Percentiles rank a stretch among this genome's conserved stretches.
Conservation (phyloP, 2,888 invertebrate genomes). For the Desoria tigrina region DNA sequence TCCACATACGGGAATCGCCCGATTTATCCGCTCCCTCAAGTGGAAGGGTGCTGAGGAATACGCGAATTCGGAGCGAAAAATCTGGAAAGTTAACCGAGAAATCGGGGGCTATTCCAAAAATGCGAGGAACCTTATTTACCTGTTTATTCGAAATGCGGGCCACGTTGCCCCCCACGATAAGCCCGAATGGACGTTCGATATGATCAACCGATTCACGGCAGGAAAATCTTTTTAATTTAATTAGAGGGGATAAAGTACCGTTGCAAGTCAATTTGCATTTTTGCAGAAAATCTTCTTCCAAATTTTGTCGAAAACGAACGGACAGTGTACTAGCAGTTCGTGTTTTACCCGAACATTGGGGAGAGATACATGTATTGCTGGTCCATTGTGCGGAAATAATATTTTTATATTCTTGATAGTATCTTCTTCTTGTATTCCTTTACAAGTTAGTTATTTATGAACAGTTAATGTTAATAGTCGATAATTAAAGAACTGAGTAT, state of each 20-base stretch:
- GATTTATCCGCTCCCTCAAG: slow-evolving; percentile 71
- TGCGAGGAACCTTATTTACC: slow-evolving; percentile 71
- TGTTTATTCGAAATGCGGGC: slow-evolving; percentile 75
- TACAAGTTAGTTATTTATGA: too few relatives aligned
- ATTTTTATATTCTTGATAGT: too few relatives aligned
- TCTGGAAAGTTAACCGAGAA: slow-evolving; percentile 69
- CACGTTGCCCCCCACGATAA: slow-evolving; percentile 82
- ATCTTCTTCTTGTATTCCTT: too few relatives aligned
- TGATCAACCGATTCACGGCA: slow-evolving; percentile 69
- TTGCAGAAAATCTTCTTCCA: too few relatives aligned
- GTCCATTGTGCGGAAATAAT: too few relatives aligned
- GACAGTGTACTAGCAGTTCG: too few relatives aligned
- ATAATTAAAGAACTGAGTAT: too few relatives aligned
- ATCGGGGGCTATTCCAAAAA: slow-evolving; percentile 75
- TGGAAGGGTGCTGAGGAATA: slow-evolving; percentile 70
- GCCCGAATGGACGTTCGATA: slow-evolving; percentile 73
- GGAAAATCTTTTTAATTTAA: slow-evolving; percentile 46
- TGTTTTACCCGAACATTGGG: too few relatives aligned
- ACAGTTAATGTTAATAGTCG: too few relatives aligned
- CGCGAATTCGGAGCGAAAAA: slow-evolving; percentile 65
- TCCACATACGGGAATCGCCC: slow-evolving; percentile 80
- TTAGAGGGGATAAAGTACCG: not conserved
- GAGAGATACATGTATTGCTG: too few relatives aligned
- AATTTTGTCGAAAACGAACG: too few relatives aligned
- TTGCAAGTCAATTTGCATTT: too few relatives aligned